Evolutionary conservation across 2,888 invertebrate genomes (phyloP), one percentile per base, ranked within the genome.

Genomic region (Protula sp.): DNA sequence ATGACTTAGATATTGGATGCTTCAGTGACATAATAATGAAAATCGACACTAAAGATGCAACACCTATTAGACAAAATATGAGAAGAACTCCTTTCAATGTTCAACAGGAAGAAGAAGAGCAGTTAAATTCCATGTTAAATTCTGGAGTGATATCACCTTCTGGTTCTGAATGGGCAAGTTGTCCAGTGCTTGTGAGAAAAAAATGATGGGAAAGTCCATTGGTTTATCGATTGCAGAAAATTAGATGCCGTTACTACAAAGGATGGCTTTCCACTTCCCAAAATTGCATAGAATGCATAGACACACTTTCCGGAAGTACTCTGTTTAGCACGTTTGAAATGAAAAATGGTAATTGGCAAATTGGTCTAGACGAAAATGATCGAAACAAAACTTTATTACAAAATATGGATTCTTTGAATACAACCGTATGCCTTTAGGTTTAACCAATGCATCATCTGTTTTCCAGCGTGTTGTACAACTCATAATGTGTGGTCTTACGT

Each of bases 11-110:
- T 38, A 5, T 53, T 5, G 58, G 58, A 19, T 38, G 22, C 26
- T 47, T 45, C n/a, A 26, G 26, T 19, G 28, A 26, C 2, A 38
- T 57, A 14, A 24, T 52, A n/a, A 57, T 58, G 29, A 9, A n/a
- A 2, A 60, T 60, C 22, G 52, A 50, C 19, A 60, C 57, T n/a
- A 31, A 52, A 3, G 57, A 57, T 57, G 22, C 50, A 29, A 14
- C 3, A 30, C 60, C 60, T 24, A 38, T 60, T 4, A 58, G 38
- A 51, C 60, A 56, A 28, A 4, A n/a, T 14, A 3, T 45, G 28
- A 29, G 60, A 28, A 2, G 60, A 3, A 4, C 47, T 3, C 60
- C 56, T 2, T 22, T 58, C 26, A 29, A 29, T 9, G 24, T 53
- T 28, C 27, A 53, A 22, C 14, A 9, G 9, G 53, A 53, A 27